Conservation (phyloP, 2,113 vertebrate genomes). For the Glareola pratincola region DNA sequence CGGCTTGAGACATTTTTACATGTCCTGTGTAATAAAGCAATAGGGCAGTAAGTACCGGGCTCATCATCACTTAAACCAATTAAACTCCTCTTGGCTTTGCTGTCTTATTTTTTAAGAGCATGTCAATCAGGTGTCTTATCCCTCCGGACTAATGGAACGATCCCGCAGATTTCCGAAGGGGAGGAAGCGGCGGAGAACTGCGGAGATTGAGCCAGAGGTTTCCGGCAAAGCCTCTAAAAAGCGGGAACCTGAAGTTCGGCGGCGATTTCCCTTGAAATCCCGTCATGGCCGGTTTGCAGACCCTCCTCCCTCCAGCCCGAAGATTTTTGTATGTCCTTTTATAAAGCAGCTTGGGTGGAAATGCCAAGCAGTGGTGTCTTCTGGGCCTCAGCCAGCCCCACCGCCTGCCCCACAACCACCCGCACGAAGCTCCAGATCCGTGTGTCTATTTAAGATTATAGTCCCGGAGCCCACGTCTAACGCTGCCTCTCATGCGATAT, state of each 20-base stretch:
- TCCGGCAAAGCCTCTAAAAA: neutral
- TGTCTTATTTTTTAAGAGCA: neutral
- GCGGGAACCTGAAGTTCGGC: neutral
- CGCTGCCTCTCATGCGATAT: neutral
- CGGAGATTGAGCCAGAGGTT: neutral
- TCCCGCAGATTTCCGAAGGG: neutral
- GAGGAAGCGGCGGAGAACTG: neutral
- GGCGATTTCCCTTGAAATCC: neutral
- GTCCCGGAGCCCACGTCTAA: neutral
- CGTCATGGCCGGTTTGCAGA: neutral
- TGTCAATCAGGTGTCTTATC: neutral
- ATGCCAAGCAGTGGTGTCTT: too few relatives aligned
- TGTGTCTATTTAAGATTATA: neutral
- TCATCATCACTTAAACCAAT: conserved; percentile 4
- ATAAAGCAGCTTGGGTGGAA: too few relatives aligned
- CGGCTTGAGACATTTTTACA: neutral
- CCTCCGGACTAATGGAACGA: neutral
- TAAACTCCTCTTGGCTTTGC: neutral
- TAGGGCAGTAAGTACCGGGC: conserved; percentile 9
- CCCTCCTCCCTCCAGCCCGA: too few relatives aligned
- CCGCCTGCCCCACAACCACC: neutral
- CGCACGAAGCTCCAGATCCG: neutral
- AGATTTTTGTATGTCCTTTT: neutral
- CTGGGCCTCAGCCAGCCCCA: too few relatives aligned
- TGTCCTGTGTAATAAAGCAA: conserved; percentile 5